Conservation (phyloP, 2,797 vertebrate species). For the Caiman crocodilus region DNA sequence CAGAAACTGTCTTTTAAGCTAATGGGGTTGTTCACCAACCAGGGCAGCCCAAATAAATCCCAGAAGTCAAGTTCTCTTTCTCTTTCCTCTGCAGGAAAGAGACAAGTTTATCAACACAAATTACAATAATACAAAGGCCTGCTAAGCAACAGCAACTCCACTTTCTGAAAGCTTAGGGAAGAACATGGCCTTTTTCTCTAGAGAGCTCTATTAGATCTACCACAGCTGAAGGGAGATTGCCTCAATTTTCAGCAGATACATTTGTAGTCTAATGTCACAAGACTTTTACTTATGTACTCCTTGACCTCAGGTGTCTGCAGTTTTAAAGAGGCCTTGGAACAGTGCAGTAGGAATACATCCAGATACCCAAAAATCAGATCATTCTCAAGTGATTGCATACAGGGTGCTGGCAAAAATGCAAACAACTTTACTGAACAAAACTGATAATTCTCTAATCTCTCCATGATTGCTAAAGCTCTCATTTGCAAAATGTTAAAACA, state of each 20-base stretch:
- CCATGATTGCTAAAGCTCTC: not conserved
- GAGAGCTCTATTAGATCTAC: not conserved
- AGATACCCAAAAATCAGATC: not conserved
- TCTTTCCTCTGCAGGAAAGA: not conserved
- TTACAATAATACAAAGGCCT: not conserved
- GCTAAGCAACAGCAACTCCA: not conserved
- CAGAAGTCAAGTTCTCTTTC: conserved; percentile 16
- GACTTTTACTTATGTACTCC: not conserved
- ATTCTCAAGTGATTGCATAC: not conserved
- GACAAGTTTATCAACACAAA: not conserved
- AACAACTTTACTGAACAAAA: not conserved
- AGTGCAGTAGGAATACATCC: not conserved
- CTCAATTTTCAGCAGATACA: not conserved
- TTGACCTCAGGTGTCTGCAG: not conserved
- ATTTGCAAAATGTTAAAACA: not conserved
- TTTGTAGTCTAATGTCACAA: not conserved
- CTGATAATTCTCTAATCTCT: not conserved
- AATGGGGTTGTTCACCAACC: not conserved
- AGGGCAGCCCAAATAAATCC: not conserved
- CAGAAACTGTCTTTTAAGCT: not conserved
- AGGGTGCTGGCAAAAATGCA: not conserved
- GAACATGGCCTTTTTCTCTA: not conserved
- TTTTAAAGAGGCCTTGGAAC: not conserved
- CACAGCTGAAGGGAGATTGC: not conserved
- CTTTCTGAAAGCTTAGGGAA: conserved; percentile 21